phyloP scores from a whole-genome alignment of 2,888 invertebrate species.

The Troides oblongomaculatus region DNA sequence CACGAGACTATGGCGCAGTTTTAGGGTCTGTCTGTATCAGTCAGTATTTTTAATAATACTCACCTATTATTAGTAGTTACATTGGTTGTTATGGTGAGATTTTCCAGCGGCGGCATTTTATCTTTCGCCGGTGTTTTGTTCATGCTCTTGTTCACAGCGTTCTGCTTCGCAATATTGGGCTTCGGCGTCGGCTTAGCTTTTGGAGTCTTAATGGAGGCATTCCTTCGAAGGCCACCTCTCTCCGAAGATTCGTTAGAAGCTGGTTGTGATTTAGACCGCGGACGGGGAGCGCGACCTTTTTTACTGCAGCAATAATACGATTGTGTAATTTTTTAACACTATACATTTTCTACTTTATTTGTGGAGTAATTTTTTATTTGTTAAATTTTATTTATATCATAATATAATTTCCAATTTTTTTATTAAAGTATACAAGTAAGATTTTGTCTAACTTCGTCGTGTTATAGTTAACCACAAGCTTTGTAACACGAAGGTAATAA shows the following conservation, averaged over 20 bases:
- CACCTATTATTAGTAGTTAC: constrained; percentile 53
- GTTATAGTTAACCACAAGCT: too few relatives aligned
- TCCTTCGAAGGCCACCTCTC: constrained; percentile 51
- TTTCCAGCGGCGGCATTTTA: constrained; percentile 61
- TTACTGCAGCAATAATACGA: constrained; percentile 37
- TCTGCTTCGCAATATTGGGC: constrained; percentile 34
- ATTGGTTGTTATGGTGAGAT: constrained; percentile 63
- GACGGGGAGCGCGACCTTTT: constrained; percentile 49
- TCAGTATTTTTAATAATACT: constrained; percentile 33
- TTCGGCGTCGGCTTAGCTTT: constrained; percentile 42
- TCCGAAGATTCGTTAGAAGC: constrained; percentile 58
- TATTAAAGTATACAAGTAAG: too few relatives aligned
- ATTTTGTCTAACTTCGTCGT: too few relatives aligned
- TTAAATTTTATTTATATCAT: too few relatives aligned
- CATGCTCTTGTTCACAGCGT: constrained; percentile 34
- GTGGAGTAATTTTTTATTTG: too few relatives aligned
- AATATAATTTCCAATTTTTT: too few relatives aligned
- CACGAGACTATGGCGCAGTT: too few relatives aligned
- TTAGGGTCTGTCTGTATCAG: too few relatives aligned
- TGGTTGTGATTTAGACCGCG: constrained; percentile 69
- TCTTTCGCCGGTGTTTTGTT: constrained; percentile 42
- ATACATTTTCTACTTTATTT: too few relatives aligned
- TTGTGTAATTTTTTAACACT: too few relatives aligned
- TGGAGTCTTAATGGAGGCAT: constrained; percentile 56
- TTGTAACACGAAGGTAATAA: too few relatives aligned